Evolutionary conservation across 1,140 invertebrate genomes (phyloP).

Genomic region (Oscheius sp.): DNA sequence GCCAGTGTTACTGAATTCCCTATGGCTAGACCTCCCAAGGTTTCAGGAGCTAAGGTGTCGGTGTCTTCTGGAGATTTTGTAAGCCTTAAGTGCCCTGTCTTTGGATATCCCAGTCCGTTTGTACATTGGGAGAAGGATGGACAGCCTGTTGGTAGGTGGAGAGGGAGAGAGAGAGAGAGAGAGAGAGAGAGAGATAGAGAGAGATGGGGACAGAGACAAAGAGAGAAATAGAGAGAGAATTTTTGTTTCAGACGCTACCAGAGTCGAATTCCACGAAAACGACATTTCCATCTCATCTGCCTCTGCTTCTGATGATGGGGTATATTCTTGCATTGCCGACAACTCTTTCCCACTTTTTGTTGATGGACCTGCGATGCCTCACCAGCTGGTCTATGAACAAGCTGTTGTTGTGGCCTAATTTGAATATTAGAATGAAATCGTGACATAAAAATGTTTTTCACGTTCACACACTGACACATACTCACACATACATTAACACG

Average conservation of each 20-base stretch:
- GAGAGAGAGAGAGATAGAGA: background rate
- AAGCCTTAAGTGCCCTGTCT: conserved; percentile 6
- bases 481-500: no score
- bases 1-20: background rate
- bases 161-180: background rate
- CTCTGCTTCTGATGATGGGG: background rate
- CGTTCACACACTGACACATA: no score
- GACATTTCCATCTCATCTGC: background rate
- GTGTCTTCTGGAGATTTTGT: background rate
- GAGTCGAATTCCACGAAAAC: conserved; percentile 9
- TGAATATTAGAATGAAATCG: background rate
- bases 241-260: background rate
- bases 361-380: conserved; percentile 16
- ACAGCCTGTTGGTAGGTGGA: background rate
- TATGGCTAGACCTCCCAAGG: conserved; percentile 11
- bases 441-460: no score
- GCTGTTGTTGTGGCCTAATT: conserved; percentile 5
- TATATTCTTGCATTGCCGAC: conserved; percentile 14
- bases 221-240: background rate
- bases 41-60: conserved; percentile 1
- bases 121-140: conserved; percentile 18
- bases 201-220: background rate
- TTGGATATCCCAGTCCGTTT: conserved; percentile 7
- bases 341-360: conserved; percentile 26
- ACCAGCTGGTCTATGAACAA: conserved; percentile 20